A percentile compares a stretch with the other conserved stretches of the same genome.
phyloP scores from a whole-genome alignment of 2,113 vertebrate species.

The Pangasianodon gigas region DNA sequence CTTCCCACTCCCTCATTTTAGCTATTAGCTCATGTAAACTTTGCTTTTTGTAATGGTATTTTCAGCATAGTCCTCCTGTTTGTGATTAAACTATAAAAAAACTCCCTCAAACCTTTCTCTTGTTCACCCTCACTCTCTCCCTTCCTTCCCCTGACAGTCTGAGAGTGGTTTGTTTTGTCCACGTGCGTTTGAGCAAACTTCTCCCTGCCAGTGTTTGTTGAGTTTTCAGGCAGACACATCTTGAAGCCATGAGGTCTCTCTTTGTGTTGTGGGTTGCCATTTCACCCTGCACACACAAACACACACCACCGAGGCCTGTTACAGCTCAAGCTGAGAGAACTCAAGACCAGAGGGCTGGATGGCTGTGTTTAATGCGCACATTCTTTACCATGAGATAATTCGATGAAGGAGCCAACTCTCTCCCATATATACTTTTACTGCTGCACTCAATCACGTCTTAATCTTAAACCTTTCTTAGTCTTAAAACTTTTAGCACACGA shows the following conservation, averaged over 20 bases:
- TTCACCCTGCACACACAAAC: slow-evolving; percentile 25
- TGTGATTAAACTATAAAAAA: slow-evolving; percentile 53
- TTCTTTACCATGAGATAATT: slow-evolving; percentile 46
- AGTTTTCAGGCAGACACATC: slow-evolving; percentile 39
- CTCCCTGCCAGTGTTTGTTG: slow-evolving; percentile 44
- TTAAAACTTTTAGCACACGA: background rate
- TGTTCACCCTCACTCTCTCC: background rate
- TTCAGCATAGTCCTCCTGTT: slow-evolving; percentile 50
- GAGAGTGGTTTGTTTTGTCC: slow-evolving; percentile 61
- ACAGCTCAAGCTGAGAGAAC: slow-evolving; percentile 39
- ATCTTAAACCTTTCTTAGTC: slow-evolving; percentile 7
- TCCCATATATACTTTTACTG: slow-evolving; percentile 5
- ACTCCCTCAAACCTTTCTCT: slow-evolving; percentile 14
- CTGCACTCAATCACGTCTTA: background rate
- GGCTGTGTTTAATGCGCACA: slow-evolving; percentile 39
- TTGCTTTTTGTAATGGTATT: slow-evolving; percentile 50
- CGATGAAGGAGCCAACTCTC: slow-evolving; percentile 27
- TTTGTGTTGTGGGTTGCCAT: slow-evolving; percentile 25
- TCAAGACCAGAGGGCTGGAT: slow-evolving; percentile 12
- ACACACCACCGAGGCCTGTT: slow-evolving; percentile 29
- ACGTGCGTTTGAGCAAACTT: slow-evolving; percentile 72
- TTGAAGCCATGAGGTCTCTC: slow-evolving; percentile 45
- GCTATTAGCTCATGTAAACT: slow-evolving; percentile 55
- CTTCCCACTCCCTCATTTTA: slow-evolving; percentile 26
- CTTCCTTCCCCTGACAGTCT: slow-evolving; percentile 22